Percentiles rank a stretch among this genome's conserved stretches.
phyloP scores from a whole-genome alignment of 2,797 vertebrate species.

The Myotis planiceps region DNA sequence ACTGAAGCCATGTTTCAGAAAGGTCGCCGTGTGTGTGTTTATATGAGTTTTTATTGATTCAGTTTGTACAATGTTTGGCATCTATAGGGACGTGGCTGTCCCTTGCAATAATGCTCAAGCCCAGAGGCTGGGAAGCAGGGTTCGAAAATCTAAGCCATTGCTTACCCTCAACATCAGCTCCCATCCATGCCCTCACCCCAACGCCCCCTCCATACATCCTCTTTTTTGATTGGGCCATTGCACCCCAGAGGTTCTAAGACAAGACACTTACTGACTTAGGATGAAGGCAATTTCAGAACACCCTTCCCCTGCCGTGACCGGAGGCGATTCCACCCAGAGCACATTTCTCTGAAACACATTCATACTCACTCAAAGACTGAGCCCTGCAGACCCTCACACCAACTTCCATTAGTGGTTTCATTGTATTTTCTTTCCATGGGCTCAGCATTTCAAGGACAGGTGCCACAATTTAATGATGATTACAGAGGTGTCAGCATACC shows the following conservation, averaged over 20 bases:
- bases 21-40: not conserved
- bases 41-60: not conserved
- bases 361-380: not conserved
- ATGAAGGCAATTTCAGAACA: not conserved
- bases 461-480: not conserved
- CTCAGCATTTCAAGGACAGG: conserved; percentile 24
- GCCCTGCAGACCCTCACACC: not conserved
- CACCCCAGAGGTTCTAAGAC: not conserved
- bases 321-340: not conserved
- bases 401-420: not conserved
- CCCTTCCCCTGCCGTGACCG: no score
- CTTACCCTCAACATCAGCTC: not conserved
- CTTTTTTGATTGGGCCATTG: not conserved
- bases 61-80: not conserved
- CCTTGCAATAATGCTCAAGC: not conserved
- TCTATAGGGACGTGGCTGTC: not conserved
- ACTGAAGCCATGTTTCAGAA: not conserved
- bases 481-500: not conserved
- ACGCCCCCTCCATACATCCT: not conserved
- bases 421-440: not conserved
- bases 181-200: fast-evolving
- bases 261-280: not conserved
- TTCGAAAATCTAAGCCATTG: not conserved
- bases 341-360: not conserved
- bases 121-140: not conserved